These are phyloP conservation scores for Drosophila suboccidentalis DNA, from an alignment of 2,888 invertebrate species.

Conservation along the genomic window DNA sequence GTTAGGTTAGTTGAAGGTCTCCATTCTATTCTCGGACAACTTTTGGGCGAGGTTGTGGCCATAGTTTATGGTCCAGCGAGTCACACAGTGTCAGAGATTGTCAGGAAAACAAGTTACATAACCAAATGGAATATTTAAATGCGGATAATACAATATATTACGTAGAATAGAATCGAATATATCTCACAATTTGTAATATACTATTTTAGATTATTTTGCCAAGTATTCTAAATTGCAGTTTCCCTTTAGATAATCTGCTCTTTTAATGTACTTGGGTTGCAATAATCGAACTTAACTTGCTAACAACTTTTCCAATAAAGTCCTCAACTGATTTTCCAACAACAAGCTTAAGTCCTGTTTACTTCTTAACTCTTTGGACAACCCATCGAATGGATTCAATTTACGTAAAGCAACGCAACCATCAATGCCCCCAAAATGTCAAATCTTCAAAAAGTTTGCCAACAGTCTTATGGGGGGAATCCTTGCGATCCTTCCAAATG, in stretches of 20 bases:
- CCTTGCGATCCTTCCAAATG: constrained; percentile 1
- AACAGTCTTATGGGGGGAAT: constrained; percentile 37
- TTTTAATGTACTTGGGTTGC: constrained; percentile 5
- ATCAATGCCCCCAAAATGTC: constrained; percentile 63
- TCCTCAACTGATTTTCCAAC: constrained; percentile 3
- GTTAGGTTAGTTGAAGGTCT: constrained; percentile 28
- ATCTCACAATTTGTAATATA: not conserved
- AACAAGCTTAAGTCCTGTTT: constrained; percentile 20
- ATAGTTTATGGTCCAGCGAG: constrained; percentile 21
- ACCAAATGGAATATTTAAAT: not conserved
- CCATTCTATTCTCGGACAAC: constrained; percentile 26
- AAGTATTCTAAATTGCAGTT: not conserved
- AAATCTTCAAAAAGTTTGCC: constrained; percentile 55
- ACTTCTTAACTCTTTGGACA: constrained; percentile 4
- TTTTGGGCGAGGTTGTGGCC: constrained; percentile 20
- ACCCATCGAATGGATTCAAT: constrained; percentile 35
- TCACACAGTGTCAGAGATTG: not conserved
- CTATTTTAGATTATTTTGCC: not conserved
- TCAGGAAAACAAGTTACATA: constrained; percentile 2
- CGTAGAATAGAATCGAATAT: not conserved
- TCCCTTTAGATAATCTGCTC: no score
- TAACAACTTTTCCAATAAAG: constrained; percentile 26
- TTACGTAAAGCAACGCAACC: constrained; percentile 11
- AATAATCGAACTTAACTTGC: constrained; percentile 18
- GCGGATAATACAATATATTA: no score